Percentiles rank a stretch among this genome's conserved stretches.
phyloP scores from a whole-genome alignment of 1,140 invertebrate genomes.

The Sarcophaga peregrina region DNA sequence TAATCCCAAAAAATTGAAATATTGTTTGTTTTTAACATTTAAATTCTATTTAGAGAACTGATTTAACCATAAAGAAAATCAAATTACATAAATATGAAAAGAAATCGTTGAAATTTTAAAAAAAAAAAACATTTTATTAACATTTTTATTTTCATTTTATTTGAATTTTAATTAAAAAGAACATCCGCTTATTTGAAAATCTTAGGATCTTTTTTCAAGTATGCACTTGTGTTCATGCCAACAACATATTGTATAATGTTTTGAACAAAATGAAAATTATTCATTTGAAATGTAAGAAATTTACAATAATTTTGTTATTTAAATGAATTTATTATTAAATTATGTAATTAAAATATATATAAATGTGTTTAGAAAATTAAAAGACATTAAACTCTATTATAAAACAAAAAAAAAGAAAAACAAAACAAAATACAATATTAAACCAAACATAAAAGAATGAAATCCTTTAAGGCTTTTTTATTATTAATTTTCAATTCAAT shows the following conservation, averaged over 20 bases:
- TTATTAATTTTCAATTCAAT: neutral
- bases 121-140: neutral
- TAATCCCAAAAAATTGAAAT: neutral
- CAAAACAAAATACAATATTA: neutral
- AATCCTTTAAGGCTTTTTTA: neutral
- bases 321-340: conserved; percentile 34
- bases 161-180: neutral
- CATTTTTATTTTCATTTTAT: neutral
- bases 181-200: neutral
- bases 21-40: conserved; percentile 20
- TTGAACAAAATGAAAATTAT: neutral
- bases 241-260: neutral
- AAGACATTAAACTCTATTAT: neutral
- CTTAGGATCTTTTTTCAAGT: neutral
- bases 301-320: conserved; percentile 31
- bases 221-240: neutral
- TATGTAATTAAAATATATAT: conserved; percentile 30
- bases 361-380: conserved; percentile 40
- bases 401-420: no score
- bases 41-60: conserved; percentile 13
- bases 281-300: neutral
- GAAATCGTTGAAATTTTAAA: conserved; percentile 11
- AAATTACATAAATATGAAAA: conserved; percentile 1
- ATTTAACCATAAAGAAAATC: neutral
- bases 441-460: neutral